These are phyloP conservation scores for Orestias chungarensis DNA, from an alignment of 2,797 vertebrate genomes.

Conservation along the genomic window DNA sequence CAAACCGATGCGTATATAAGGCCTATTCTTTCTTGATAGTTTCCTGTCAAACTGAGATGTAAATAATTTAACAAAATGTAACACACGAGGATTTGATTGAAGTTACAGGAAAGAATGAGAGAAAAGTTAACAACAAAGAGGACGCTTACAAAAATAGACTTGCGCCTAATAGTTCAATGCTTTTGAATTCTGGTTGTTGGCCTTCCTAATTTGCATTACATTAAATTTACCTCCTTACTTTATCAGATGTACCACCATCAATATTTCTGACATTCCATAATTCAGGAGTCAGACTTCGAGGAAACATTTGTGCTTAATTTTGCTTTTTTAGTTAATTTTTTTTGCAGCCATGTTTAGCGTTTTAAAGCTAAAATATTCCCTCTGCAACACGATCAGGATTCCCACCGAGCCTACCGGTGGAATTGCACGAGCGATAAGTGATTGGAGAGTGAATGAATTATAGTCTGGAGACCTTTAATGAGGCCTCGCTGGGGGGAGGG, in stretches of 20 bases:
- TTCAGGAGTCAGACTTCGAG: slow-evolving; percentile 36
- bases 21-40: slow-evolving; percentile 50
- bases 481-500: slow-evolving; percentile 55
- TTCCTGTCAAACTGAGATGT: slow-evolving; percentile 40
- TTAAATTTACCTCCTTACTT: slow-evolving; percentile 31
- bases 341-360: slow-evolving; percentile 13
- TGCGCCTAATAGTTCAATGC: background rate
- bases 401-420: slow-evolving; percentile 28
- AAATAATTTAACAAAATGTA: slow-evolving; percentile 43
- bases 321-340: background rate
- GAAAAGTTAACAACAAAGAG: background rate
- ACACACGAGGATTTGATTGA: slow-evolving; percentile 1
- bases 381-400: slow-evolving; percentile 29
- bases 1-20: slow-evolving; percentile 50
- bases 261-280: slow-evolving; percentile 45
- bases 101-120: slow-evolving; percentile 1
- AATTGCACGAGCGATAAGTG: slow-evolving; percentile 60
- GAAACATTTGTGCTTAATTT: background rate
- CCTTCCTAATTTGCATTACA: slow-evolving; percentile 6
- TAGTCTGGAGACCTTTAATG: slow-evolving; percentile 72
- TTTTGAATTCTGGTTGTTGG: slow-evolving; percentile 12
- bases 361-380: slow-evolving; percentile 47
- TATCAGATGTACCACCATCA: slow-evolving; percentile 22
- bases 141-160: background rate
- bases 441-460: slow-evolving; percentile 73